phyloP scores from a whole-genome alignment of 2,797 vertebrate genomes.

The Lagodon rhomboides region DNA sequence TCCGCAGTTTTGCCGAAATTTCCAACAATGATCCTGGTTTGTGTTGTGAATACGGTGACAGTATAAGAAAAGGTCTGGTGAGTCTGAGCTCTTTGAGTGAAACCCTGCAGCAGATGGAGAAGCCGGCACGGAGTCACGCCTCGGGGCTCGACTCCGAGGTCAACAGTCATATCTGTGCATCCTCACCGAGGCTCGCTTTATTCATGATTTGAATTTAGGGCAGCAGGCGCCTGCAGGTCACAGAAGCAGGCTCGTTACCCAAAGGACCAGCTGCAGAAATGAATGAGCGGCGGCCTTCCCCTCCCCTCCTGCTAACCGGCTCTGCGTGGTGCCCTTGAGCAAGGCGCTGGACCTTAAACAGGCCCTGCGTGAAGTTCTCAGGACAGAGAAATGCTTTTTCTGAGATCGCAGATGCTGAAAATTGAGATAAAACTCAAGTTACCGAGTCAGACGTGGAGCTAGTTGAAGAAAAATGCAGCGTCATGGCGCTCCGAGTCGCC shows the following conservation, averaged over 20 bases:
- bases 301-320: not conserved
- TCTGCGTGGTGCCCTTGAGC: slow-evolving; percentile 21
- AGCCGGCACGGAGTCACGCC: slow-evolving; percentile 6
- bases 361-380: accelerated
- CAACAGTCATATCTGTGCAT: slow-evolving; percentile 23
- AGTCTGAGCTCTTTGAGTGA: not conserved
- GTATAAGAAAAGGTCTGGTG: accelerated
- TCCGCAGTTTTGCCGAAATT: no score
- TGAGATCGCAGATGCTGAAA: not conserved
- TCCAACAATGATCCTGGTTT: no score
- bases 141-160: slow-evolving; percentile 3
- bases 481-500: not conserved
- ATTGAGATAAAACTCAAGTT: not conserved
- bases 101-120: slow-evolving; percentile 40
- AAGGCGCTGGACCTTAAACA: slow-evolving; percentile 20
- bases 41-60: not conserved
- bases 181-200: slow-evolving; percentile 1
- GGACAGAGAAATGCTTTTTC: not conserved
- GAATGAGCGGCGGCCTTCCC: not conserved
- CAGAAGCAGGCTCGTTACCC: not conserved
- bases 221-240: slow-evolving; percentile 17
- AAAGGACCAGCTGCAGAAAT: slow-evolving; percentile 31
- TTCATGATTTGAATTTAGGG: slow-evolving; percentile 32
- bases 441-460: not conserved
- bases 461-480: not conserved